phyloP scores from a whole-genome alignment of 1,140 invertebrate species.

The Cydia strobilella region DNA sequence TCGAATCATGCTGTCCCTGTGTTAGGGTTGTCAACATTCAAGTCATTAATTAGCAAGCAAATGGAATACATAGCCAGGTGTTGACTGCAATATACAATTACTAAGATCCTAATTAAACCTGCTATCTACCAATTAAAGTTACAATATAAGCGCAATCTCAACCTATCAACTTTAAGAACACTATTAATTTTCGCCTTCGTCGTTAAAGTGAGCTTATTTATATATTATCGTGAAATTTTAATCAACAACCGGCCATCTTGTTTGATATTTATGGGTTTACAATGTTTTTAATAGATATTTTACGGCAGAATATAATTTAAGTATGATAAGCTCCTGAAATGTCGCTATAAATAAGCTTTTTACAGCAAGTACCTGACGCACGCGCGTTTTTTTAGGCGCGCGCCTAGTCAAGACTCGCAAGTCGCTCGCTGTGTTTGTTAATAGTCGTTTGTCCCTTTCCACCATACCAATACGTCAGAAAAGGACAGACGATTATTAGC shows the following conservation, averaged over 20 bases:
- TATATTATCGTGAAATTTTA: background rate
- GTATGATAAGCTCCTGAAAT: background rate
- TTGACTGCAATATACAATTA: background rate
- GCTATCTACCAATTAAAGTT: background rate
- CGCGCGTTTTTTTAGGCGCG: too few species aligned
- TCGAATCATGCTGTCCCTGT: too few species aligned
- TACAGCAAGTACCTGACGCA: too few species aligned
- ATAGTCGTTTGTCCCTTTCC: too few species aligned
- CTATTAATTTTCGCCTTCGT: background rate
- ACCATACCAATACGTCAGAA: too few species aligned
- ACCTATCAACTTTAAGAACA: slow-evolving; percentile 3
- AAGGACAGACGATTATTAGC: too few species aligned
- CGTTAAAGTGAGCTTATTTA: background rate
- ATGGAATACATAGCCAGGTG: slow-evolving; percentile 1
- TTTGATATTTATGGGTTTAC: background rate
- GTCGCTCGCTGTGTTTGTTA: too few species aligned
- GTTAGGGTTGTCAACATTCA: too few species aligned
- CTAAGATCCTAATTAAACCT: background rate
- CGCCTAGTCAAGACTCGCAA: too few species aligned
- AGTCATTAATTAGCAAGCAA: too few species aligned
- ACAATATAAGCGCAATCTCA: background rate
- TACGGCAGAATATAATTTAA: background rate
- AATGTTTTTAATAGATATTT: slow-evolving; percentile 16
- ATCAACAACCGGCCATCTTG: slow-evolving; percentile 4
- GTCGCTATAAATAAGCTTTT: background rate